A percentile compares a stretch with the other conserved stretches of the same genome.
Conservation (phyloP, 2,113 vertebrate species). For the Ia io region DNA sequence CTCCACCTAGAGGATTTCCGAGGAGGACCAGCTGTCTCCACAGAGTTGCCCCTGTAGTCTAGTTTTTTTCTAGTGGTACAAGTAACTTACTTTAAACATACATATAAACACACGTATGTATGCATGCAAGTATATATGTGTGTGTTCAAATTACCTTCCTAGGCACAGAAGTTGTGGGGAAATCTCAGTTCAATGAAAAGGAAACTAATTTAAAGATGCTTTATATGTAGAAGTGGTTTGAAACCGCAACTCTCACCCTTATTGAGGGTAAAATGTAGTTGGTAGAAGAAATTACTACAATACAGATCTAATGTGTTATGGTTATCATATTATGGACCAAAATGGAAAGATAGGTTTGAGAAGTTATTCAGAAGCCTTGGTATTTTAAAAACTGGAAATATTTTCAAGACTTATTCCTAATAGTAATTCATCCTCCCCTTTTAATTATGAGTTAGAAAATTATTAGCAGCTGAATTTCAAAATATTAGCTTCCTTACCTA, state of each 20-base stretch:
- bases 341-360: constrained; percentile 27
- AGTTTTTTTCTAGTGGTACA: constrained; percentile 70
- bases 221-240: constrained; percentile 28
- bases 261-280: not conserved
- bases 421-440: not conserved
- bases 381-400: constrained; percentile 34
- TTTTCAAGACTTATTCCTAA: not conserved
- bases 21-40: constrained; percentile 3
- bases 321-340: not conserved
- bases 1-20: constrained; percentile 77
- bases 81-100: constrained; percentile 34
- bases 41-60: constrained; percentile 36
- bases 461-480: not conserved
- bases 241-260: not conserved
- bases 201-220: constrained; percentile 59
- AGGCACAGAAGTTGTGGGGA: not conserved
- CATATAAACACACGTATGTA: not conserved
- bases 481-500: not conserved
- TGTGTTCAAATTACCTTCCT: constrained; percentile 23
- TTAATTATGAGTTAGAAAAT: not conserved
- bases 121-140: not conserved
- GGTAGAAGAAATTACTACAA: constrained; percentile 2
- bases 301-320: not conserved
- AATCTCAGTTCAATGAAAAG: constrained; percentile 27
- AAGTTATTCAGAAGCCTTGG: constrained; percentile 6